phyloP scores from a whole-genome alignment of 1,140 invertebrate genomes.

The Leucophenga varia region DNA sequence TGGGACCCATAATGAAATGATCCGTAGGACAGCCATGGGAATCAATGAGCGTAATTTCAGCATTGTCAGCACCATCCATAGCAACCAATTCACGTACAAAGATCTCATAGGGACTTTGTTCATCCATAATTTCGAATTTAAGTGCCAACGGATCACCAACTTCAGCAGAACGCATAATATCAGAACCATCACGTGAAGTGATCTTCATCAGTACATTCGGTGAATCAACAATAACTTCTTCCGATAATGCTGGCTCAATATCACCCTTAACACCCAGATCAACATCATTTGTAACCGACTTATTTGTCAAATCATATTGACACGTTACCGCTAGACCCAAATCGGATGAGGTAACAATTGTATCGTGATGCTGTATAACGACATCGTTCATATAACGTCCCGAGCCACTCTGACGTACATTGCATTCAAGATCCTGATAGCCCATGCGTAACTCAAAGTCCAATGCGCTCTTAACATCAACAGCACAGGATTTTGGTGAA shows the following conservation, averaged over 20 bases:
- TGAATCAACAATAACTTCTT: slow-evolving; percentile 86
- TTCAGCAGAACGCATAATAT: slow-evolving; percentile 73
- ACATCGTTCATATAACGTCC: slow-evolving; percentile 86
- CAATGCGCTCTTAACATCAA: slow-evolving; percentile 79
- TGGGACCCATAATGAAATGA: slow-evolving; percentile 86
- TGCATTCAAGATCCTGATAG: slow-evolving; percentile 90
- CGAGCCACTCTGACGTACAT: slow-evolving; percentile 80
- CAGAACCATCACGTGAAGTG: slow-evolving; percentile 75
- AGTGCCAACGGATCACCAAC: slow-evolving; percentile 87
- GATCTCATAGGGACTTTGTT: slow-evolving; percentile 90
- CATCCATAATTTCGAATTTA: slow-evolving; percentile 88
- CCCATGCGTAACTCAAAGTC: slow-evolving; percentile 87
- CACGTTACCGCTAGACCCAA: slow-evolving; percentile 88
- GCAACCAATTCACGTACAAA: slow-evolving; percentile 92
- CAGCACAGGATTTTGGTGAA: slow-evolving; percentile 86
- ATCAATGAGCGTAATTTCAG: slow-evolving; percentile 89
- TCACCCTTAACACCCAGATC: slow-evolving; percentile 86
- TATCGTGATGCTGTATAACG: slow-evolving; percentile 92
- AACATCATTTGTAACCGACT: slow-evolving; percentile 89
- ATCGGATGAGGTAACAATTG: slow-evolving; percentile 91
- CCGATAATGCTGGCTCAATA: slow-evolving; percentile 74
- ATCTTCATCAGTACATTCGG: slow-evolving; percentile 92
- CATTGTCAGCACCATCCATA: slow-evolving; percentile 90
- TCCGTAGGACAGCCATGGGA: slow-evolving; percentile 90
- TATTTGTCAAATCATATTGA: slow-evolving; percentile 91